Percentiles rank a stretch among this genome's conserved stretches.
Evolutionary conservation across 2,113 vertebrate genomes (phyloP).

Genomic region (Xiphophorus maculatus): DNA sequence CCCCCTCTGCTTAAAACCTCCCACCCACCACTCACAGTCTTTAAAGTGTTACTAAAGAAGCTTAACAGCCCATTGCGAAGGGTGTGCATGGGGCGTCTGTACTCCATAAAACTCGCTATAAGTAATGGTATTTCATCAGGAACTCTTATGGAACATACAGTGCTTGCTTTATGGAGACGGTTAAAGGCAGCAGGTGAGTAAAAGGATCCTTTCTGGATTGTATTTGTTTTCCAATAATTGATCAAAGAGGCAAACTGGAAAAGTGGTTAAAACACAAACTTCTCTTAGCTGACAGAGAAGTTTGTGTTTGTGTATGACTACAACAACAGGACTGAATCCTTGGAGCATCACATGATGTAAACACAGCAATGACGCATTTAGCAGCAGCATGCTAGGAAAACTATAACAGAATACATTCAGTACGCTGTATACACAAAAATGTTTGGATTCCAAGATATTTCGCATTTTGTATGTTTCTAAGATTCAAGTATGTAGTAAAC

Average conservation of each 20-base stretch:
- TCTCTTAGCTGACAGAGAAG: too few species aligned
- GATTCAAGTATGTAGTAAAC: too few species aligned
- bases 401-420: too few species aligned
- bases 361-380: too few species aligned
- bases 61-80: constrained; percentile 64
- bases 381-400: too few species aligned
- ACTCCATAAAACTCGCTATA: constrained; percentile 36
- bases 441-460: too few species aligned
- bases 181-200: constrained; percentile 55
- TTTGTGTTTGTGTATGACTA: too few species aligned
- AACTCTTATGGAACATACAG: constrained; percentile 28
- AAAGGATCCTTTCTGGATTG: constrained; percentile 16
- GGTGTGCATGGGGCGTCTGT: constrained; percentile 58
- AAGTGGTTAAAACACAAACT: not conserved
- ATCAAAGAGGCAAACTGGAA: constrained; percentile 9
- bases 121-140: constrained; percentile 38
- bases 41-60: constrained; percentile 66
- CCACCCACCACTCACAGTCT: constrained; percentile 49
- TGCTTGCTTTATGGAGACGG: constrained; percentile 22
- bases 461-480: too few species aligned
- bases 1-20: constrained; percentile 42
- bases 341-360: too few species aligned
- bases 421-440: too few species aligned
- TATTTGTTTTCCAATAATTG: constrained; percentile 28
- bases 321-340: too few species aligned